phyloP scores from a whole-genome alignment of 2,888 invertebrate species.

The Exephanes ischioxanthus region DNA sequence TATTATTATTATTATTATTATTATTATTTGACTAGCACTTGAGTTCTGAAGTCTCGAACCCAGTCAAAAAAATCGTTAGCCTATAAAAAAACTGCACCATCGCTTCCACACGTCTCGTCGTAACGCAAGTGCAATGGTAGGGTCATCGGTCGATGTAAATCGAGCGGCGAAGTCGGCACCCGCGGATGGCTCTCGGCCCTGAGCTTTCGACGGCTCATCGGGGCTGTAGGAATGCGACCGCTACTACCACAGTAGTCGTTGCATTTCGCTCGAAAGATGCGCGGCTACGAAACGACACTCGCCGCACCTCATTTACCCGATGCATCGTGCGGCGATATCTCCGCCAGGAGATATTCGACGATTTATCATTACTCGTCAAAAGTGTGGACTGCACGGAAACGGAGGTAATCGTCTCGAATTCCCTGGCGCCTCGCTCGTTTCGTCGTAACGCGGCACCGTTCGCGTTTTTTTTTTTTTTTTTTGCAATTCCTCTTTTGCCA shows the following conservation, averaged over 20 bases:
- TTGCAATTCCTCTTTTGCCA: background rate
- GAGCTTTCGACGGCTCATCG: conserved; percentile 3
- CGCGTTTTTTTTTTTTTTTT: background rate
- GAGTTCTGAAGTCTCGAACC: no score
- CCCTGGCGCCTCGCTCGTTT: background rate
- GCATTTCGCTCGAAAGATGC: conserved; percentile 16
- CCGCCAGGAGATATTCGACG: background rate
- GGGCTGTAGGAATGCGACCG: background rate
- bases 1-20: no score
- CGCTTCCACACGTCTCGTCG: background rate
- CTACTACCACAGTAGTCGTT: background rate
- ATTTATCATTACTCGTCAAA: background rate
- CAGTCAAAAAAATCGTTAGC: no score
- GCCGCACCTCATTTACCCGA: background rate
- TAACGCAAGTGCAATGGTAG: background rate
- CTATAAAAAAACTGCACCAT: background rate
- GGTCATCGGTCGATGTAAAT: conserved; percentile 30
- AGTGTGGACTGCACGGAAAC: background rate
- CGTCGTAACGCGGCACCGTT: background rate
- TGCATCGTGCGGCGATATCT: background rate
- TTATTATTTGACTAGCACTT: no score
- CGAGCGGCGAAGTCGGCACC: conserved; percentile 9
- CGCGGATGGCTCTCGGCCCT: background rate
- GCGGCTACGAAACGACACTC: background rate
- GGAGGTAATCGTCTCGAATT: conserved; percentile 1